Percentiles rank a stretch among this genome's conserved stretches.
These are phyloP conservation scores for Rambutsinella grinnellia DNA, from an alignment of 2,888 invertebrate genomes.

Conservation along the genomic window DNA sequence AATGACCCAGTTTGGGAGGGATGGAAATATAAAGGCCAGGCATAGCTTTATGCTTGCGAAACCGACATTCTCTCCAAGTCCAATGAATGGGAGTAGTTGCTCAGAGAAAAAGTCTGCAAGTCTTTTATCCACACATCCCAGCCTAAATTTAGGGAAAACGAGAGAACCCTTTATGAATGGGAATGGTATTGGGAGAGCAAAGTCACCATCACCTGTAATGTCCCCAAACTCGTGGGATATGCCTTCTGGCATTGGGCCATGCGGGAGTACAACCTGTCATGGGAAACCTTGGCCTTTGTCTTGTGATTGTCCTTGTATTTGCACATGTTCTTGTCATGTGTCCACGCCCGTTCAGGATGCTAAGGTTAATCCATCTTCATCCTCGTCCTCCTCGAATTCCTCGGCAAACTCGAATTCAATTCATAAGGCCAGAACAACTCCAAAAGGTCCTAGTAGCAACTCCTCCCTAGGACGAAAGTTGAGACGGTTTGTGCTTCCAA, in stretches of 20 bases:
- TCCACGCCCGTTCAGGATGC: background rate
- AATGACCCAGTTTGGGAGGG: slow-evolving; percentile 20
- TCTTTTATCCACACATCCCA: slow-evolving; percentile 53
- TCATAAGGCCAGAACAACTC: background rate
- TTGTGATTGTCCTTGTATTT: slow-evolving; percentile 36
- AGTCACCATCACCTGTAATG: background rate
- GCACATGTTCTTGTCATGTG: slow-evolving; percentile 18
- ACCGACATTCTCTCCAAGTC: slow-evolving; percentile 2
- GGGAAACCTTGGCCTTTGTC: slow-evolving; percentile 38
- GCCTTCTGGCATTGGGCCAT: background rate
- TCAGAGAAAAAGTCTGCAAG: slow-evolving; percentile 21
- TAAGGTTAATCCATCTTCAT: background rate
- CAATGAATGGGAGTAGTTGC: slow-evolving; percentile 16
- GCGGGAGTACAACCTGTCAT: slow-evolving; percentile 31
- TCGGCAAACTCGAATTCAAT: slow-evolving; percentile 10
- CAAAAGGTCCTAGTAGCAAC: slow-evolving; percentile 9
- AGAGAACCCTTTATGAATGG: background rate
- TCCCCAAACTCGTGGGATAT: background rate
- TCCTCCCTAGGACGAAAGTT: slow-evolving; percentile 60
- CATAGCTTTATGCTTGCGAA: slow-evolving; percentile 32
- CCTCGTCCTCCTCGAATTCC: slow-evolving; percentile 19
- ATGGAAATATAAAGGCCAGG: slow-evolving; percentile 19
- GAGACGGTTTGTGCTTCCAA: slow-evolving; percentile 63
- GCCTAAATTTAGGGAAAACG: slow-evolving; percentile 37
- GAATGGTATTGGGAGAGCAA: background rate